Evolutionary conservation across 1,140 invertebrate species (phyloP).

Genomic region (Heliconius hewitsoni): DNA sequence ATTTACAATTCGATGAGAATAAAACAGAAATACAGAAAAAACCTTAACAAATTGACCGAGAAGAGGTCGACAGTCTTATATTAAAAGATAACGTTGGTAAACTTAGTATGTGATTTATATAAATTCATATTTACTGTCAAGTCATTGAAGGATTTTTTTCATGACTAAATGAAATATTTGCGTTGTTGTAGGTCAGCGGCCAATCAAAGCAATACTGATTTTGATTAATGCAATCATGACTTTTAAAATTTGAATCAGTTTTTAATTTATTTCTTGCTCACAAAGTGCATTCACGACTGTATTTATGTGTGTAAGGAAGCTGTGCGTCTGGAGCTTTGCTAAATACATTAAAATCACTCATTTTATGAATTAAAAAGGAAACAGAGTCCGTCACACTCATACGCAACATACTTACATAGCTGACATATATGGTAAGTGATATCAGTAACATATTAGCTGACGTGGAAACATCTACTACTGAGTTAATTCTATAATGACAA

Average conservation of each 20-base stretch:
- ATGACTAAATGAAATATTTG: slow-evolving; percentile 8
- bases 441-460: no score
- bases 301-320: background rate
- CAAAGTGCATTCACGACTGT: background rate
- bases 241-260: slow-evolving; percentile 17
- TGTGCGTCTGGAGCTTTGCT: background rate
- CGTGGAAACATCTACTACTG: background rate
- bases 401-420: no score
- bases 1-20: no score
- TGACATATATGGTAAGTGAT: no score
- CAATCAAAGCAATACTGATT: slow-evolving; percentile 24
- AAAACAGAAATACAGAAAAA: no score
- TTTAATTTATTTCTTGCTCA: slow-evolving; percentile 10
- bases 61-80: background rate
- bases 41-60: background rate
- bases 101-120: background rate
- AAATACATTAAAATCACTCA: background rate
- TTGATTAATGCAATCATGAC: slow-evolving; percentile 18
- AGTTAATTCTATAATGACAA: background rate
- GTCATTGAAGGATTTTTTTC: slow-evolving; percentile 11
- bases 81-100: background rate
- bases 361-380: no score
- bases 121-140: background rate
- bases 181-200: slow-evolving; percentile 26
- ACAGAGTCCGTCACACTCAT: no score